Evolutionary conservation across 92 coral and sea anemone species (phyloP), one percentile per base, ranked within the genome.

Genomic region (Phymanthus crucifer): DNA sequence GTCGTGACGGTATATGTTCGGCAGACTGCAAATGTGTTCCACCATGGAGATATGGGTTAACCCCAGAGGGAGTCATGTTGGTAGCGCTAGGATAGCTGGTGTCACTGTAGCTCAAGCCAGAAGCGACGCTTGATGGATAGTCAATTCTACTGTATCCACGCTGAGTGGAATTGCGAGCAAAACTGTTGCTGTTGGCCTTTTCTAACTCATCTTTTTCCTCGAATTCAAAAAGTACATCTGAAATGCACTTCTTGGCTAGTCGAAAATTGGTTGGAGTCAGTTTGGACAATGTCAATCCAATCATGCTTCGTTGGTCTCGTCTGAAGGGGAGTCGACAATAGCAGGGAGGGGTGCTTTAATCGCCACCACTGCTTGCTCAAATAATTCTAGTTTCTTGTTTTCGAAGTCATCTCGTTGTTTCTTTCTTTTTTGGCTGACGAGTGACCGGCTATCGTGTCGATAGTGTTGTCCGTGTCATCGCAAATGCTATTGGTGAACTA

Each of bases 321-420:
- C 45, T 65, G 4, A 40, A 23, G 74, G 74, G 71, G 71, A 50
- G 38, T 61, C 72, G 57, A 27, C 17, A 73, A 26, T 36, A 4
- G 57, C 50, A 45, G 50, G 50, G 50, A 0, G 50, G 50, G 50
- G 50, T 17, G 50, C 80, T 52, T 86, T 27, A 23, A 76, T 76
- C n/a, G 87, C 90, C 35, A 56, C 58, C 14, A 86, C 90, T 61
- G 90, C 87, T 48, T 75, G 76, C 40, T 86, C 76, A 81, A 86
- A 86, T 46, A 86, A 69, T 43, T 86, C 86, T 27, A 86, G 86
- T 68, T 80, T 85, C 66, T 73, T 73, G 34, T 65, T 84, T 26
- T 79, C 86, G 73, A 61, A 23, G 67, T 57, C 29, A 57, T 56
- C 36, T 69, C 69, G 33, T 52, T 77, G 32, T 58, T 56, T 54